A percentile compares a stretch with the other conserved stretches of the same genome.
Evolutionary conservation across 2,888 invertebrate genomes (phyloP).

Genomic region (Hedya salicella): DNA sequence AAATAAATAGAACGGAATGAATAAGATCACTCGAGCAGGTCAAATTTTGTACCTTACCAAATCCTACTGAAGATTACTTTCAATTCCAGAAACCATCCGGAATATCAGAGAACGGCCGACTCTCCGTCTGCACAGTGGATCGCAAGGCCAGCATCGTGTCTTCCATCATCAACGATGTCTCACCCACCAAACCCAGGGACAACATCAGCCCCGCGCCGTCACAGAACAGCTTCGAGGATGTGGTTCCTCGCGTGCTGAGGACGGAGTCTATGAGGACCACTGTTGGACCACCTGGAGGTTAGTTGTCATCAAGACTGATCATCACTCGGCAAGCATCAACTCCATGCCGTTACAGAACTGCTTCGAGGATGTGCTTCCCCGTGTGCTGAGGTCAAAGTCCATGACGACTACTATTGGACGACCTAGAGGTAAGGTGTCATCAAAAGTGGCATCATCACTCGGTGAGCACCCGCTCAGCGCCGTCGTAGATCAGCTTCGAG

Average conservation of each 20-base stretch:
- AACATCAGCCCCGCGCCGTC: constrained; percentile 77
- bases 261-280: constrained; percentile 70
- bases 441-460: too few relatives aligned
- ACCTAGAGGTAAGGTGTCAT: too few relatives aligned
- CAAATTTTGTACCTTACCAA: not conserved
- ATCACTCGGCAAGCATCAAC: too few relatives aligned
- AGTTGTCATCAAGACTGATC: not conserved
- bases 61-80: not conserved
- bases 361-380: too few relatives aligned
- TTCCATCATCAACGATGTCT: constrained; percentile 73
- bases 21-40: too few relatives aligned
- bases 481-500: constrained; percentile 77
- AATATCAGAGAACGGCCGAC: constrained; percentile 74
- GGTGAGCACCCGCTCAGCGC: constrained; percentile 77
- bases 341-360: too few relatives aligned
- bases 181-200: constrained; percentile 70
- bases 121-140: constrained; percentile 77
- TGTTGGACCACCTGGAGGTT: constrained; percentile 50
- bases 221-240: constrained; percentile 75
- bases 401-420: too few relatives aligned
- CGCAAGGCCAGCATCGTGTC: constrained; percentile 80
- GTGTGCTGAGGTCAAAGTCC: too few relatives aligned
- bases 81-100: constrained; percentile 66
- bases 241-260: constrained; percentile 61
- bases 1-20: too few relatives aligned